Conservation (phyloP, 2,113 vertebrate species). For the Hemibagrus wyckioides region DNA sequence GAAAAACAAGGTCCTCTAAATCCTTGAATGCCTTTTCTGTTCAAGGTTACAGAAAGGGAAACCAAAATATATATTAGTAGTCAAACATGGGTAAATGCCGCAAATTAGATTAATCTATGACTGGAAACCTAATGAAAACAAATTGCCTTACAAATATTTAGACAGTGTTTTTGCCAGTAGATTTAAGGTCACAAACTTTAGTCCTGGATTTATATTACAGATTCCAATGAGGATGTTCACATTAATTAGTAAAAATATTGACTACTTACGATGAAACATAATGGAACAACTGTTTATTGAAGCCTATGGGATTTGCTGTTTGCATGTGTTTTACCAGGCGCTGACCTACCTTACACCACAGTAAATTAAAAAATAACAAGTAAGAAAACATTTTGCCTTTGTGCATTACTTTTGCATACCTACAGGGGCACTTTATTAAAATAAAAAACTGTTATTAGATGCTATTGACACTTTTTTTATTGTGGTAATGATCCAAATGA, state of each 20-base stretch:
- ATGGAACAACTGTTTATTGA: not conserved
- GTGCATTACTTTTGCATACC: not conserved
- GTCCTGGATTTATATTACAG: not conserved
- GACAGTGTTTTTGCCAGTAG: not conserved
- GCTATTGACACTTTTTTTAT: not conserved
- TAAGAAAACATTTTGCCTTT: not conserved
- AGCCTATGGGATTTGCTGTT: not conserved
- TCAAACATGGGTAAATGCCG: conserved; percentile 12
- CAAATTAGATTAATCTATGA: not conserved
- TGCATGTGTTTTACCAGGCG: not conserved
- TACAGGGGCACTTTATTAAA: not conserved
- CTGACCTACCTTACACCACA: not conserved
- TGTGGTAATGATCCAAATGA: not conserved
- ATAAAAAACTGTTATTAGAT: not conserved
- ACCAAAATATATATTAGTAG: not conserved
- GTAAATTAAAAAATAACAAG: not conserved
- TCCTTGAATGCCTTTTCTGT: conserved; percentile 18
- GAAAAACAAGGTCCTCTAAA: conserved; percentile 4
- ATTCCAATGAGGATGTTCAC: not conserved
- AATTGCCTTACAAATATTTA: not conserved
- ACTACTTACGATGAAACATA: not conserved
- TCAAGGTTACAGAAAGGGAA: conserved; percentile 26
- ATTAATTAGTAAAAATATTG: conserved; percentile 18
- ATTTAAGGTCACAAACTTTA: not conserved
- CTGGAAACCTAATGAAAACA: conserved; percentile 33